These are phyloP conservation scores for Atopsyche davidsoni DNA, from an alignment of 1,140 invertebrate species.

Conservation along the genomic window DNA sequence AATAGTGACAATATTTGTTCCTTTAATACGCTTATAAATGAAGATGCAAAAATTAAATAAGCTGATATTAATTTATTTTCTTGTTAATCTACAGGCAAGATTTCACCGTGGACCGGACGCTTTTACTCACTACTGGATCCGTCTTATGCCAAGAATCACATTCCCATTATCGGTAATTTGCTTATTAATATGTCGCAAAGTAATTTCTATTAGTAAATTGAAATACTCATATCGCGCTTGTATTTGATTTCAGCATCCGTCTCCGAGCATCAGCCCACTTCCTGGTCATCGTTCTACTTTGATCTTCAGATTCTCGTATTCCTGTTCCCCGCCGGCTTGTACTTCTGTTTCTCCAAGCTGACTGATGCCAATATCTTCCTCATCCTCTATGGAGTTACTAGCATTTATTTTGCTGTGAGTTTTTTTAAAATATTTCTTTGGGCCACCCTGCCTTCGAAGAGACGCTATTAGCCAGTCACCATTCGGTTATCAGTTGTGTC, in stretches of 20 bases:
- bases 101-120: conserved; percentile 97
- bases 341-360: conserved; percentile 90
- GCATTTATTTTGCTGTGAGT: conserved; percentile 96
- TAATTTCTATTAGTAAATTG: no score
- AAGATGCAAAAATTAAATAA: no score
- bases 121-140: conserved; percentile 97
- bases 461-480: no score
- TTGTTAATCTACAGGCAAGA: conserved; percentile 59
- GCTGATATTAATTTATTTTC: neutral
- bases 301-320: conserved; percentile 94
- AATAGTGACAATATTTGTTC: no score
- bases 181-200: neutral
- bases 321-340: conserved; percentile 90
- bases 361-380: conserved; percentile 97
- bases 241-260: conserved; percentile 67
- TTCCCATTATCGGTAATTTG: conserved; percentile 80
- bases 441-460: no score
- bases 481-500: no score
- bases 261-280: conserved; percentile 97
- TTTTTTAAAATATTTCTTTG: conserved; percentile 5
- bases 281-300: conserved; percentile 98
- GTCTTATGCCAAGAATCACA: conserved; percentile 98
- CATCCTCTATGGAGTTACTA: conserved; percentile 93
- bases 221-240: neutral
- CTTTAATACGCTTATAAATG: no score